A percentile compares a stretch with the other conserved stretches of the same genome.
These are phyloP conservation scores for Muntiacus reevesi DNA, from an alignment of 2,113 vertebrate species.

Conservation along the genomic window DNA sequence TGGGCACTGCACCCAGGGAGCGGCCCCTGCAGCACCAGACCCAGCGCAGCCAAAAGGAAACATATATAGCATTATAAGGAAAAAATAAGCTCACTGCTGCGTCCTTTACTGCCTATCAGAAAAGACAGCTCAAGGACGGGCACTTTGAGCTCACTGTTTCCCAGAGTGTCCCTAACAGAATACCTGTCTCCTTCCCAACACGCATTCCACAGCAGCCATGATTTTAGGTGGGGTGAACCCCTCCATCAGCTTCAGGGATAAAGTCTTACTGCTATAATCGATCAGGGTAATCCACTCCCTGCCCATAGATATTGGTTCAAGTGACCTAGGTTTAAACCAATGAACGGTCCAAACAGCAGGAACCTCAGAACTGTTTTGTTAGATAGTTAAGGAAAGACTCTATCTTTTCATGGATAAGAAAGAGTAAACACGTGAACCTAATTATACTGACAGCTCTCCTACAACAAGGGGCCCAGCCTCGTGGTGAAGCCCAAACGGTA, in stretches of 20 bases:
- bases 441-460: background rate
- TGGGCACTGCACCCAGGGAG: background rate
- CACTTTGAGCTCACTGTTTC: background rate
- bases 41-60: background rate
- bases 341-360: background rate
- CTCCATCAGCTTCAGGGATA: background rate
- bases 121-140: background rate
- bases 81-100: background rate
- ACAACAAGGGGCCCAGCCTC: background rate
- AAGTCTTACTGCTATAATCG: background rate
- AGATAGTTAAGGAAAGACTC: background rate
- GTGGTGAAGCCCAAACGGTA: background rate
- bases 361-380: background rate
- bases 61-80: background rate
- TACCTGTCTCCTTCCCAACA: background rate
- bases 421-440: background rate
- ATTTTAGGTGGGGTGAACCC: background rate
- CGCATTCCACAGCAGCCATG: background rate
- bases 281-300: background rate
- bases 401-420: background rate
- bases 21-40: background rate
- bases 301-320: background rate
- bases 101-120: background rate
- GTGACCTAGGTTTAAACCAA: background rate
- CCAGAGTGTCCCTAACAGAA: background rate